A percentile compares a stretch with the other conserved stretches of the same genome.
Conservation (phyloP, 23 tunicate genomes). For the Aplidium turbinatum region DNA sequence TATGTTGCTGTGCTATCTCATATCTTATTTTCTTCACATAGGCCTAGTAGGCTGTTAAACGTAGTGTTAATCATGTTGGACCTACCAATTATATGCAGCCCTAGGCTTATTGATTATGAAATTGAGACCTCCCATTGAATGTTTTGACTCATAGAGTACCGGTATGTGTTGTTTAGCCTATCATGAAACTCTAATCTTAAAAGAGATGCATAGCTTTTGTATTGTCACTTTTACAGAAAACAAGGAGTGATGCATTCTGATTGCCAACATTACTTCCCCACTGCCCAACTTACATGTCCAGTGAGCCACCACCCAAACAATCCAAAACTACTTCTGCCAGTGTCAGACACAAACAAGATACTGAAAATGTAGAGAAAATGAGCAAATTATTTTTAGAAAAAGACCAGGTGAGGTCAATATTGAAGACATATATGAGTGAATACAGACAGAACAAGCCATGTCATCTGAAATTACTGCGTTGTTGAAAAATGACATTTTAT, state of each 20-base stretch:
- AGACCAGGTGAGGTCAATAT: conserved; percentile 13
- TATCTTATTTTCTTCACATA: too few species aligned
- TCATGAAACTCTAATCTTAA: too few species aligned
- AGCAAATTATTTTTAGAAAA: not conserved
- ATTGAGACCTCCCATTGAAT: too few species aligned
- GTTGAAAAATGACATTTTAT: conserved; percentile 1
- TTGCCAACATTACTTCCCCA: not conserved
- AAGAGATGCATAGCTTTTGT: too few species aligned
- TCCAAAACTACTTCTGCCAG: conserved; percentile 25
- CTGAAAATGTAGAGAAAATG: conserved; percentile 22
- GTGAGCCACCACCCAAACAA: not conserved
- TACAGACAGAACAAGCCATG: conserved; percentile 7
- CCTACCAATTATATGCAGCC: too few species aligned
- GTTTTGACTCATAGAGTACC: too few species aligned
- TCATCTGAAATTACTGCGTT: conserved; percentile 5
- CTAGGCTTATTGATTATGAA: too few species aligned
- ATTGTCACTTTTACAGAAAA: too few species aligned
- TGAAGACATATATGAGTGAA: conserved; percentile 5
- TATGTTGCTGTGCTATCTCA: too few species aligned
- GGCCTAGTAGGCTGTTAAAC: too few species aligned
- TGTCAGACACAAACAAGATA: conserved; percentile 5
- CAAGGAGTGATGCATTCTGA: conserved; percentile 24
- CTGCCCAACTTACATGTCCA: conserved; percentile 3
- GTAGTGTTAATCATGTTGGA: too few species aligned
- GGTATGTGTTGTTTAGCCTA: too few species aligned